Conservation (phyloP, 2,888 invertebrate species). For the Stenoptilia bipunctidactyla region DNA sequence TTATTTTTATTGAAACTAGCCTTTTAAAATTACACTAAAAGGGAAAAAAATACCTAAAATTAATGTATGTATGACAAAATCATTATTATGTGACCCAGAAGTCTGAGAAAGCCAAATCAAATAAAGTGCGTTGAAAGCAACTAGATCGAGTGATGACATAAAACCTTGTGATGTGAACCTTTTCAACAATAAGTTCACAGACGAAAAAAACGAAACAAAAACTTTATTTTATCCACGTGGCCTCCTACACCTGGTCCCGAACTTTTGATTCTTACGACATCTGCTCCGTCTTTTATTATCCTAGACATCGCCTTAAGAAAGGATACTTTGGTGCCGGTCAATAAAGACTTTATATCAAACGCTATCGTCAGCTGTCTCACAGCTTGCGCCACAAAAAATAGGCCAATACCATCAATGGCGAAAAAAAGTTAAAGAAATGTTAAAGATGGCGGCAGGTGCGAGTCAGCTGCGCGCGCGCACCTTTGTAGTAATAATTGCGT, state of each 20-base stretch:
- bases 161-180: constrained; percentile 2
- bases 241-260: constrained; percentile 42
- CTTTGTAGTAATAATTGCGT: constrained; percentile 60
- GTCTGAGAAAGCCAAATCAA: too few relatives aligned
- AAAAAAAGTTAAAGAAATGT: constrained; percentile 62
- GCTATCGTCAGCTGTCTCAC: constrained; percentile 56
- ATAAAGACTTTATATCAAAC: constrained; percentile 35
- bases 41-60: too few relatives aligned
- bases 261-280: constrained; percentile 40
- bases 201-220: constrained; percentile 23
- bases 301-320: constrained; percentile 40
- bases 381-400: constrained; percentile 70
- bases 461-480: constrained; percentile 65
- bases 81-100: too few relatives aligned
- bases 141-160: too few relatives aligned
- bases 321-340: constrained; percentile 22
- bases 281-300: constrained; percentile 41
- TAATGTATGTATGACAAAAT: too few relatives aligned
- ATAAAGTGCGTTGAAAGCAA: too few relatives aligned
- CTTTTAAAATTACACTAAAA: too few relatives aligned
- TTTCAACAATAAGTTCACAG: constrained; percentile 4
- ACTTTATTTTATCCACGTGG: constrained; percentile 33
- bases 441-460: constrained; percentile 66
- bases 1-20: too few relatives aligned
- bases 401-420: constrained; percentile 66